Conservation (phyloP, 2,113 vertebrate species). For the Peromyscus polionotus region DNA sequence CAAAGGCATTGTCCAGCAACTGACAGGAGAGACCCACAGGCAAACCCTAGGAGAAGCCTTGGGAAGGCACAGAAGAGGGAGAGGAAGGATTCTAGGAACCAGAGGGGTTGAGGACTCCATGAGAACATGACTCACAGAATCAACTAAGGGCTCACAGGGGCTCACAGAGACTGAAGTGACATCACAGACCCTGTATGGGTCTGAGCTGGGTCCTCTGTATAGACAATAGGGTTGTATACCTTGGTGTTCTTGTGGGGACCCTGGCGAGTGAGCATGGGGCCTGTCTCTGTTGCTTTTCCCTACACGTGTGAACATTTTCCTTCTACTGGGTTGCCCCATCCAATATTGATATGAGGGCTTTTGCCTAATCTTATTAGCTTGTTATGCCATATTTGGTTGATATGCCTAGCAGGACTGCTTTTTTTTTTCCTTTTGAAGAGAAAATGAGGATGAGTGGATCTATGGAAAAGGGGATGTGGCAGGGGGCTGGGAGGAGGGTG, state of each 20-base stretch:
- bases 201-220: not conserved
- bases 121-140: not conserved
- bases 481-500: not conserved
- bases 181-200: not conserved
- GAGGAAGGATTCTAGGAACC: not conserved
- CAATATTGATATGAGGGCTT: not conserved
- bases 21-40: not conserved
- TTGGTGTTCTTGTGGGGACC: not conserved
- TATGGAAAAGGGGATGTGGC: not conserved
- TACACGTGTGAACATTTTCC: not conserved
- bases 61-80: not conserved
- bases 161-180: not conserved
- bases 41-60: not conserved
- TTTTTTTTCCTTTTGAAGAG: not conserved
- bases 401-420: not conserved
- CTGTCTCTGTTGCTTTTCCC: not conserved
- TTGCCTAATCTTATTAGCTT: not conserved
- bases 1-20: not conserved
- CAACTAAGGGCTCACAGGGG: not conserved
- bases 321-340: not conserved
- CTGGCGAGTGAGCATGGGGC: not conserved
- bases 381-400: not conserved
- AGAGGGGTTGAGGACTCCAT: not conserved
- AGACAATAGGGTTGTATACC: not conserved
- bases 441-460: not conserved